Percentiles rank a stretch among this genome's conserved stretches.
Conservation (phyloP, 2,797 vertebrate species). For the Scolopax rusticola region DNA sequence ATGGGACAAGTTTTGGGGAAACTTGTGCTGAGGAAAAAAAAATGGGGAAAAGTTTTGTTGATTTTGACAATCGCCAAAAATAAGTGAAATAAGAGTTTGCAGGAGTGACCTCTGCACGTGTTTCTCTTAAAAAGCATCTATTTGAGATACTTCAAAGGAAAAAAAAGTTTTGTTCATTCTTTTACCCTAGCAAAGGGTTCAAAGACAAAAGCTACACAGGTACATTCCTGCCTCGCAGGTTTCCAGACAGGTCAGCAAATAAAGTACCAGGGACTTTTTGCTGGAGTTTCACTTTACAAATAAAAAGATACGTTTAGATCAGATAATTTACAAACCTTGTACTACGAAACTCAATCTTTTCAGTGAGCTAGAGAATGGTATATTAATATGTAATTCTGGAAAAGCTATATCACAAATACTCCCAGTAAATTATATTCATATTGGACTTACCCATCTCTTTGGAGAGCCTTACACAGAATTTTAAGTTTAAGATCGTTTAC, state of each 20-base stretch:
- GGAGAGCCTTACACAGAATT: conserved; percentile 90
- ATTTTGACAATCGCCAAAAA: background rate
- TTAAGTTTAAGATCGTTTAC: conserved; percentile 88
- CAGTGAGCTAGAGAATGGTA: background rate
- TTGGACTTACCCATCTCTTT: conserved; percentile 87
- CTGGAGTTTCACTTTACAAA: background rate
- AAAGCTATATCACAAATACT: background rate
- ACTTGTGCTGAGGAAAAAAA: too few species aligned
- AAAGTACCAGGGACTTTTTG: background rate
- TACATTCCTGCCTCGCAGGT: background rate
- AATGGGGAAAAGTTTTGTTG: too few species aligned
- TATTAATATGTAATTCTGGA: background rate
- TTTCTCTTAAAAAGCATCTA: background rate
- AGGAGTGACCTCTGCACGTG: background rate
- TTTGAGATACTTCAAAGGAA: background rate
- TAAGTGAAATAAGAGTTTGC: background rate
- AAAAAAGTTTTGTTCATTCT: background rate
- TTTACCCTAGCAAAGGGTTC: background rate
- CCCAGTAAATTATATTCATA: background rate
- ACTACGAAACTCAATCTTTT: background rate
- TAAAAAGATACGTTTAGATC: background rate
- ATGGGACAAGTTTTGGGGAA: too few species aligned
- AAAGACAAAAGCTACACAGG: background rate
- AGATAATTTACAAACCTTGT: background rate
- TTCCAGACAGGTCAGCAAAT: background rate